Base-by-base conservation (phyloP, 2,888 invertebrate species). In the Callyntrura sp. region DNA sequence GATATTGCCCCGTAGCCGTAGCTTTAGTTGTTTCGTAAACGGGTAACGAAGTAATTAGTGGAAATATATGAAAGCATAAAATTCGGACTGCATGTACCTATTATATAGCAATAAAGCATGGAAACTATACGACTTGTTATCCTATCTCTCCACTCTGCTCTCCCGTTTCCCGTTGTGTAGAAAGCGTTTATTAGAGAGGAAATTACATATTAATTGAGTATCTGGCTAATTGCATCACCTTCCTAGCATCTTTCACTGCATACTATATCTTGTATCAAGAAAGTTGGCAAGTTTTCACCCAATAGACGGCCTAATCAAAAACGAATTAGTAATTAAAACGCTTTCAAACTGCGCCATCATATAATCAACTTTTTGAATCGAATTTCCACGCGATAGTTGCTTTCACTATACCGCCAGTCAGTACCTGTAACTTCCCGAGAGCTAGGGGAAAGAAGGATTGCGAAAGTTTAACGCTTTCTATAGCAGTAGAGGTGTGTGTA, bases 291-390 rank as follows among this genome's bases (percentile, higher is more conserved):
- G 48, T 73, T 51, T 73, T 8, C 48, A 73, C 48, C 73, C 48
- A 12, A 51, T 73, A 73, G 23, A 73, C 14, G 70, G 35, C 60
- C 87, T 87, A 87, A 87, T 87, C 79, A 87, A 81, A 87, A 87
- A 87, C 43, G 70, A 81, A 87, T 87, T 87, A 87, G 81, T 45
- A 81, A 86, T 86, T 70, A 86, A 86, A 78, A 51, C n/a, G 28
- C 57, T 85, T 76, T 48, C 17, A 65, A 79, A 86, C 23, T 5
- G 43, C 48, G 12, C 14, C 73, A 0, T 17, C 57, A 0, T 45
- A 45, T 60, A 85, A 76, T 55, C 84, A 70, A 35, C 43, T 76
- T 62, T 35, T 60, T 60, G 65, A 76, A 76, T 51, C 17, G 43
- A 45, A 45, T 85, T 85, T 68, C 45, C 65, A 8, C 28, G 43